These are phyloP conservation scores for Rhea americana DNA, from an alignment of 2,113 vertebrate genomes.

Conservation along the genomic window DNA sequence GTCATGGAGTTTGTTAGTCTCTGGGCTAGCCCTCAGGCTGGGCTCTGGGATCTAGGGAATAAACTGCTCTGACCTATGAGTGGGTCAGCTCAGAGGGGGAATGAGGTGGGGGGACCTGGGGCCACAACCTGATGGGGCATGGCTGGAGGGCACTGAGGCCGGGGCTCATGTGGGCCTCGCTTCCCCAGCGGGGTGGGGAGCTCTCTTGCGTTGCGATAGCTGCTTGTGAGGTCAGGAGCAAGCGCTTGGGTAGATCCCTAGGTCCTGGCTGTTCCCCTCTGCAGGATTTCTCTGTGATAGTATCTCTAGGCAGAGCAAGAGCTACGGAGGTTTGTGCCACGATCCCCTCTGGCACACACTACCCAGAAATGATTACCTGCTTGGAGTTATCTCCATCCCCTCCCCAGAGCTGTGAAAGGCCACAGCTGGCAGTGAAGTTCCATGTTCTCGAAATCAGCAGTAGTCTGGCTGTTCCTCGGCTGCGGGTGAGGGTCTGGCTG, in stretches of 20 bases:
- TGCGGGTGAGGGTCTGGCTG: background rate
- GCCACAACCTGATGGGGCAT: too few species aligned
- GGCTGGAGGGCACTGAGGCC: too few species aligned
- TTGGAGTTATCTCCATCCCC: background rate
- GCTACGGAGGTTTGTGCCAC: background rate
- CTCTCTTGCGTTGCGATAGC: background rate
- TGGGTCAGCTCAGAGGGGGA: fast-evolving
- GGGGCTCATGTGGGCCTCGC: fast-evolving
- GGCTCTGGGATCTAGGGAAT: too few species aligned
- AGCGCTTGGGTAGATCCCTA: fast-evolving
- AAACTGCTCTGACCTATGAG: background rate
- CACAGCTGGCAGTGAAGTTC: background rate
- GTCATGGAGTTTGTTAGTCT: background rate
- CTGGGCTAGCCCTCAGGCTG: too few species aligned
- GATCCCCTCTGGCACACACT: fast-evolving
- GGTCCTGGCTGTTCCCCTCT: background rate
- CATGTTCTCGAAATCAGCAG: fast-evolving
- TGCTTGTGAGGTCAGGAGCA: background rate
- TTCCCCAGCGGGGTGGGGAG: background rate
- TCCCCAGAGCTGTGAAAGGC: background rate
- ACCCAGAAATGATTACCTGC: background rate
- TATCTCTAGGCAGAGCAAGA: background rate
- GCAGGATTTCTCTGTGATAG: background rate
- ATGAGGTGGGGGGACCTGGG: background rate
- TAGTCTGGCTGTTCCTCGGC: background rate